Evolutionary conservation across 2,888 invertebrate species (phyloP).

Genomic region (Mimumesa dahlbomi): DNA sequence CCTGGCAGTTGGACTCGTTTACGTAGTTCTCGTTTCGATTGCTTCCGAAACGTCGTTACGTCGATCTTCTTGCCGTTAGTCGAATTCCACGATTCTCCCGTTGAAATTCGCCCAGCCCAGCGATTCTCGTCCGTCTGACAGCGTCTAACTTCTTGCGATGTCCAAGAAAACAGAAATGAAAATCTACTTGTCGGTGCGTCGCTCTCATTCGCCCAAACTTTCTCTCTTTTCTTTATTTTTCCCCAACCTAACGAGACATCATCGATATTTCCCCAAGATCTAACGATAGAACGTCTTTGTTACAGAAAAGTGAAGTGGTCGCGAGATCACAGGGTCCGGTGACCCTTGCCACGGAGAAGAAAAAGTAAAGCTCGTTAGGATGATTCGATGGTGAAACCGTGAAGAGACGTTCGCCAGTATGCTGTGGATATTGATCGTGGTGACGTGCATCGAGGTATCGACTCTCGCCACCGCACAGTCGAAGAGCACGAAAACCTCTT

Average conservation of each 20-base stretch:
- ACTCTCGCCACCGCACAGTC: constrained; percentile 72
- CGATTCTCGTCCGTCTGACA: too few relatives aligned
- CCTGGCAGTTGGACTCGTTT: not conserved
- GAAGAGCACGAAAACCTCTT: constrained; percentile 64
- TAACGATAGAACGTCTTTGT: too few relatives aligned
- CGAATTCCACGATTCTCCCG: too few relatives aligned
- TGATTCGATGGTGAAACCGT: constrained; percentile 65
- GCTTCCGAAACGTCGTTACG: constrained; percentile 1
- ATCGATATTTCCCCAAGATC: too few relatives aligned
- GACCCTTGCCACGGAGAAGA: constrained; percentile 24
- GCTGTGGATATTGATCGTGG: constrained; percentile 73
- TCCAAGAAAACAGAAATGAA: too few relatives aligned
- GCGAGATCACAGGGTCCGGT: not conserved
- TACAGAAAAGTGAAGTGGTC: too few relatives aligned
- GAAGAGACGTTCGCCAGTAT: constrained; percentile 67
- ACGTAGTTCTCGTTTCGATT: not conserved
- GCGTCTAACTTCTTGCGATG: too few relatives aligned
- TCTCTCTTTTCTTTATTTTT: too few relatives aligned
- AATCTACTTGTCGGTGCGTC: too few relatives aligned
- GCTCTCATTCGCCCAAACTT: too few relatives aligned
- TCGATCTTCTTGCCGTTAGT: not conserved
- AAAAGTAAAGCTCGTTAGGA: constrained; percentile 52
- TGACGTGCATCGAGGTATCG: constrained; percentile 74
- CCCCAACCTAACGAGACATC: too few relatives aligned
- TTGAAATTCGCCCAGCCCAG: too few relatives aligned